Evolutionary conservation across 2,888 invertebrate genomes (phyloP), one percentile per base, ranked within the genome.

Genomic region (Clusia tigrina): DNA sequence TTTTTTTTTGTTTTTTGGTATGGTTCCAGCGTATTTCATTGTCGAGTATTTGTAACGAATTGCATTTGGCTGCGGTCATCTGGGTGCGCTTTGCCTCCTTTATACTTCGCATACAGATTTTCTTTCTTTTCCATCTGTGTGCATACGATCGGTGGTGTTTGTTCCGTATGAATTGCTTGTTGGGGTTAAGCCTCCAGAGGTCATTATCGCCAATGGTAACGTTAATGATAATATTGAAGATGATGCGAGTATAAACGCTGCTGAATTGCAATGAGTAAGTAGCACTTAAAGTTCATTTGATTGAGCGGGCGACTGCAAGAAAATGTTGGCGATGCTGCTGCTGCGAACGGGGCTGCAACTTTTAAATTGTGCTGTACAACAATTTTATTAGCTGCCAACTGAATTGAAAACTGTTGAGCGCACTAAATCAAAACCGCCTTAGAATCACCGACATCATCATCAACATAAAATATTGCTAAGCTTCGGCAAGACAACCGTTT

Each of bases 11-110:
- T 51, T 56, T 62, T 57, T 66, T 68, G 53, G 24, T 60, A 65
- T 37, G 12, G 52, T 59, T 60, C 67, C 55, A 61, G 60, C 64
- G 66, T 66, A 55, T 57, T 67, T 71, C 73, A 71, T 73, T 76
- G 74, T 68, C 71, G 73, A 78, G 73, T 72, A 79, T 72, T 74
- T 72, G 79, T 75, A 78, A 80, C 80, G 76, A 80, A 80, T 80
- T 72, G 75, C 73, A 71, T 78, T 80, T 78, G 71, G 80, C 69
- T 78, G 77, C 79, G 81, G 81, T 80, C 80, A 80, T 80, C 80
- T 80, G 80, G 59, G 72, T 72, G 77, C 77, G 75, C 74, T 75
- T 69, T 70, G 71, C 20, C 17, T 32, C 17, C 15, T 23, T 46
- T 46, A 2, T n/a, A n/a, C n/a, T n/a, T n/a, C n/a, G n/a, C n/a